Conservation (phyloP, 2,797 vertebrate species). For the Crenichthys baileyi region DNA sequence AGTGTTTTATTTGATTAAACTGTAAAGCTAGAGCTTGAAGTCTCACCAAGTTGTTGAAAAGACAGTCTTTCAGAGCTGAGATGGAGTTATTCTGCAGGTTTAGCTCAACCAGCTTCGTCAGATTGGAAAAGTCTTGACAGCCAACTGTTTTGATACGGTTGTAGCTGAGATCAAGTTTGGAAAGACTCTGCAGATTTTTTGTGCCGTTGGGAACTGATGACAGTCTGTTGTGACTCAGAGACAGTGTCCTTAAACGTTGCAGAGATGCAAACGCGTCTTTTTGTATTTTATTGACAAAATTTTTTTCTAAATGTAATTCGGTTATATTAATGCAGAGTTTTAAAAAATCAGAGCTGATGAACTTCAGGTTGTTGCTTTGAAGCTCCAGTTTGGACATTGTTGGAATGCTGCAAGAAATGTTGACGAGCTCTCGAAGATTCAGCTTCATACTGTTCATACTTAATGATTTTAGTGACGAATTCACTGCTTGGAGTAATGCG, state of each 20-base stretch:
- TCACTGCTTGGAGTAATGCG: conserved; percentile 60
- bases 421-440: conserved; percentile 57
- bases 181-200: conserved; percentile 55
- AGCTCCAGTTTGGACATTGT: conserved; percentile 66
- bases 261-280: conserved; percentile 49
- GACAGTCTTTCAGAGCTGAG: conserved; percentile 35
- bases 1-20: conserved; percentile 43
- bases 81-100: conserved; percentile 65
- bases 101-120: conserved; percentile 57
- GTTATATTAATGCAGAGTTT: conserved; percentile 56
- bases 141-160: conserved; percentile 61
- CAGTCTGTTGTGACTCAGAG: conserved; percentile 58
- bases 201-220: conserved; percentile 47
- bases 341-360: conserved; percentile 46
- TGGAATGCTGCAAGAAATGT: conserved; percentile 74
- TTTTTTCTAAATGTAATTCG: conserved; percentile 49
- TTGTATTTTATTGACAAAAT: conserved; percentile 37
- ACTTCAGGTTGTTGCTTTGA: conserved; percentile 51
- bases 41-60: conserved; percentile 56
- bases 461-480: conserved; percentile 58
- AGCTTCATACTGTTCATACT: conserved; percentile 57
- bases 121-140: conserved; percentile 61
- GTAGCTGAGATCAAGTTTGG: conserved; percentile 67
- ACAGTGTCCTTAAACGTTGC: conserved; percentile 42
- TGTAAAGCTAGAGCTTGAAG: conserved; percentile 66